phyloP scores from a whole-genome alignment of 2,797 vertebrate genomes.

The Thunnus albacares region DNA sequence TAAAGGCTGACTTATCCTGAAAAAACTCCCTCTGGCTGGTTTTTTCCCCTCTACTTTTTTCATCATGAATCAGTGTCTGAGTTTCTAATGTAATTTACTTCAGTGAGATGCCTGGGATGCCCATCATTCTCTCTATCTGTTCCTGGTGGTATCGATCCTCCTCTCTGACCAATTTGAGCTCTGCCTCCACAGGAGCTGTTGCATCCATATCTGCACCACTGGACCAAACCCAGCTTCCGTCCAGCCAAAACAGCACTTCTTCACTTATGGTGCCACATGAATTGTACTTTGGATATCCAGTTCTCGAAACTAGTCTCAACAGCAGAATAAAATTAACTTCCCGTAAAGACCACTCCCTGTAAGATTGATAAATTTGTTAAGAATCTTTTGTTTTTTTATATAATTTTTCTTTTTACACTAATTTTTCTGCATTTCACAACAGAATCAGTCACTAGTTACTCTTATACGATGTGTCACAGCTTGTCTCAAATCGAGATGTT shows the following conservation, averaged over 20 bases:
- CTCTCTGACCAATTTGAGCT: constrained; percentile 76
- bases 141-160: constrained; percentile 76
- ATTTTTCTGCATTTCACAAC: too few relatives aligned
- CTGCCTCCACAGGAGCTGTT: constrained; percentile 72
- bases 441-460: too few relatives aligned
- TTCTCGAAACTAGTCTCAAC: constrained; percentile 9
- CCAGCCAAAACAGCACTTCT: constrained; percentile 58
- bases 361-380: neutral
- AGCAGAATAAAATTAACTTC: constrained; percentile 8
- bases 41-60: constrained; percentile 53
- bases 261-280: constrained; percentile 45
- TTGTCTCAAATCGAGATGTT: too few relatives aligned
- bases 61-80: constrained; percentile 74
- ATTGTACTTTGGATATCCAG: constrained; percentile 28
- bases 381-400: neutral
- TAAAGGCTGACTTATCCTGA: constrained; percentile 44
- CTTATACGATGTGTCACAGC: too few relatives aligned
- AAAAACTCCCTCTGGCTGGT: constrained; percentile 56
- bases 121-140: constrained; percentile 78
- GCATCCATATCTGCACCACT: constrained; percentile 75
- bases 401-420: too few relatives aligned
- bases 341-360: neutral
- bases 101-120: constrained; percentile 72
- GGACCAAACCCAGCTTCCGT: constrained; percentile 63
- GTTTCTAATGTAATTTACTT: constrained; percentile 81